Evolutionary conservation across 2,888 invertebrate species (phyloP), one percentile per base, ranked within the genome.

Genomic region (Ormyrus labotus): DNA sequence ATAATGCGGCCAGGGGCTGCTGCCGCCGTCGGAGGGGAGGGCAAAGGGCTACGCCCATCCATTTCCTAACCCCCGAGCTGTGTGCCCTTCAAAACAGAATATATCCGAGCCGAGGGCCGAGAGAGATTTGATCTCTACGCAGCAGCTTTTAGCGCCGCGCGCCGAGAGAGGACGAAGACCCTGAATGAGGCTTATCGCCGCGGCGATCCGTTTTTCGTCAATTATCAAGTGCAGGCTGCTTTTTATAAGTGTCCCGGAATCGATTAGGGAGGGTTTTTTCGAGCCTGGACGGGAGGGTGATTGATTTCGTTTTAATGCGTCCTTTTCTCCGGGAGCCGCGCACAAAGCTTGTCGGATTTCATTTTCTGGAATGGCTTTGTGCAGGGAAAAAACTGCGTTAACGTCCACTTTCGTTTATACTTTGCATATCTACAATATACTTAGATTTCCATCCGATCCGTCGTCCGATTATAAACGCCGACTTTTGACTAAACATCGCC

Each of bases 51-150:
- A 13, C 69, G 61, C 61, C 76, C 68, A 53, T 63, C 55, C 19
- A 63, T 69, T 69, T 69, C 60, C 75, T 53, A 72, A 19, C 50
- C 61, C 47, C 69, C 47, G 55, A 60, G 53, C 48, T 57, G 58
- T n/a, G 5, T 9, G 70, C 51, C 19, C 61, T 61, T 45, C 61
- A 34, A 55, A 65, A 58, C 50, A 55, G 19, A 19, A 19, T 1
- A 19, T 1, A 19, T 19, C 19, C 9, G 6, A 48, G 10, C n/a
- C 11, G 50, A 19, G 10, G 57, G 55, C 11, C 6, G 7, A 13
- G 7, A 13, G 53, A 73, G 19, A 57, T 48, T 57, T 48, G 57
- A 65, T 74, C 65, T 50, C 8, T 53, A n/a, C 13, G 13, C 57
- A 57, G 13, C 8, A 48, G 69, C 58, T 69, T 69, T 69, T 58